phyloP scores from a whole-genome alignment of 1,140 invertebrate species.

The Eriosoma lanigerum region DNA sequence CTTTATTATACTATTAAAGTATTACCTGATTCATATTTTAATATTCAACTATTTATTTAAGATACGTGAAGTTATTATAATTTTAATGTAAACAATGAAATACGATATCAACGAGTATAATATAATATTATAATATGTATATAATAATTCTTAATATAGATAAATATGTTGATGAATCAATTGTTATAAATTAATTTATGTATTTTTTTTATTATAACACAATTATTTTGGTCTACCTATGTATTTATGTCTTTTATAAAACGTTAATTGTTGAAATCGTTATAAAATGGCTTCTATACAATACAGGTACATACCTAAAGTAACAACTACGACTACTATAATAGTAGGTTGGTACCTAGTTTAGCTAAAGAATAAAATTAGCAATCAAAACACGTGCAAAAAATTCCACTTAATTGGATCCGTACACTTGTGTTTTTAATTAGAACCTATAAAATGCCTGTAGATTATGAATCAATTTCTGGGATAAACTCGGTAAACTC shows the following conservation, averaged over 20 bases:
- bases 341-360: not conserved
- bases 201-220: no score
- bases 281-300: not conserved
- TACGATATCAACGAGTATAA: no score
- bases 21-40: not conserved
- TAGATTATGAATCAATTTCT: constrained; percentile 16
- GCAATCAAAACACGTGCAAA: constrained; percentile 13
- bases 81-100: no score
- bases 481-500: not conserved
- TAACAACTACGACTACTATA: not conserved
- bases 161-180: no score
- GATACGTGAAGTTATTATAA: no score
- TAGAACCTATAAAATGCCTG: not conserved
- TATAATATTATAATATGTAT: no score
- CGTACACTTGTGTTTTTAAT: constrained; percentile 26
- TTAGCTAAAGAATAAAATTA: not conserved
- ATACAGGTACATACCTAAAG: not conserved
- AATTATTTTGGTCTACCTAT: not conserved
- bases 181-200: no score
- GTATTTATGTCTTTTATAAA: not conserved
- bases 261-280: not conserved
- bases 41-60: no score
- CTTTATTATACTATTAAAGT: no score
- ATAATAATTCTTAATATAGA: no score
- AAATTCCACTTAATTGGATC: constrained; percentile 45